Percentiles rank a stretch among this genome's conserved stretches.
Evolutionary conservation across 2,888 invertebrate species (phyloP).

Genomic region (Gari tellinella): DNA sequence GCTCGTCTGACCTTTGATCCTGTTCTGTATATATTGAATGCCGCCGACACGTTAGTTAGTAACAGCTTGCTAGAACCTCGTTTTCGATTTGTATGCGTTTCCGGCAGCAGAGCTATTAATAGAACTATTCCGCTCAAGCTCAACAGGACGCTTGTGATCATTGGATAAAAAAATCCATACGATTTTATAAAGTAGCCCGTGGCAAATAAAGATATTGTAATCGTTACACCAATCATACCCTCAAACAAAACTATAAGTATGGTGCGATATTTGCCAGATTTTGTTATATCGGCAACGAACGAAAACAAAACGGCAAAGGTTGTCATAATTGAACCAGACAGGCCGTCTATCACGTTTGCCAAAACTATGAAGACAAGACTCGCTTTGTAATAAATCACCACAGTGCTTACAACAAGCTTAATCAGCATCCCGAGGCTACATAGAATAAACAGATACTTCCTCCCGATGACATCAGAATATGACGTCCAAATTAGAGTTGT

Average conservation of each 20-base stretch:
- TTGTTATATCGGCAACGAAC: constrained; percentile 44
- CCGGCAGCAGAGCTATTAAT: constrained; percentile 31
- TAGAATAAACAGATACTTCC: constrained; percentile 42
- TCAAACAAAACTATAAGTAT: constrained; percentile 45
- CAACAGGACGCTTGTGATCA: constrained; percentile 11
- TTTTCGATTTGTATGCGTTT: constrained; percentile 17
- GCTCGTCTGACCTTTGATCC: too few relatives aligned
- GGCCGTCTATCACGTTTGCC: constrained; percentile 35
- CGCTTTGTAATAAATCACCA: constrained; percentile 25
- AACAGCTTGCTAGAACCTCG: too few relatives aligned
- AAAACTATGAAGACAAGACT: constrained; percentile 28
- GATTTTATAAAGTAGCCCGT: constrained; percentile 41
- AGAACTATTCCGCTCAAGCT: constrained; percentile 8
- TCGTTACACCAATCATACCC: constrained; percentile 29
- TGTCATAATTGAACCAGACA: constrained; percentile 34
- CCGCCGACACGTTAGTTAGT: too few relatives aligned
- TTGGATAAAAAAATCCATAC: constrained; percentile 40
- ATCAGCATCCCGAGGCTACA: constrained; percentile 22
- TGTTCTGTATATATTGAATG: too few relatives aligned
- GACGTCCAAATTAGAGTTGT: constrained; percentile 46
- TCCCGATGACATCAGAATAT: constrained; percentile 51
- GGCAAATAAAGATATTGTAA: constrained; percentile 22
- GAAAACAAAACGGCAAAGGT: constrained; percentile 43
- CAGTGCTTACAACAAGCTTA: constrained; percentile 2
- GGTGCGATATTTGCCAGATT: constrained; percentile 33